Evolutionary conservation across 2,797 vertebrate species (phyloP).

Genomic region (Cyclopterus lumpus): DNA sequence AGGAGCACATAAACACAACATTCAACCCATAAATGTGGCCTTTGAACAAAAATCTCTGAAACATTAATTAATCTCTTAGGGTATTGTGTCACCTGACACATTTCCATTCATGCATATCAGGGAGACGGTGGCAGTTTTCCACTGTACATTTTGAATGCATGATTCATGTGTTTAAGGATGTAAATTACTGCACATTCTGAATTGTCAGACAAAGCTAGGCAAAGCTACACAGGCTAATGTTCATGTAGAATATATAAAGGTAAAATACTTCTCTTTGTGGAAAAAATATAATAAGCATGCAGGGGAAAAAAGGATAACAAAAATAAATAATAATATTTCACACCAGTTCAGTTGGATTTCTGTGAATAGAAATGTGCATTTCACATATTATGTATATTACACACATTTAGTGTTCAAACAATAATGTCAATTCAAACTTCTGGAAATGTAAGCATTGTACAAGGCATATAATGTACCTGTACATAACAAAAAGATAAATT

Average conservation of each 20-base stretch:
- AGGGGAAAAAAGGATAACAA: not conserved
- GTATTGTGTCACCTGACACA: not conserved
- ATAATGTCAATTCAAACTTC: not conserved
- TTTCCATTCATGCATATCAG: not conserved
- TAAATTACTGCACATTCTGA: not conserved
- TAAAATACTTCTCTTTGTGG: not conserved
- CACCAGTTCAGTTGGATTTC: not conserved
- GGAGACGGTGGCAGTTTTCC: not conserved
- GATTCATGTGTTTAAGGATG: not conserved
- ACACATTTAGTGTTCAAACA: constrained; percentile 8
- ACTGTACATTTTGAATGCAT: not conserved
- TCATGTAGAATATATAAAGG: not conserved
- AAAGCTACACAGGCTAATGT: not conserved
- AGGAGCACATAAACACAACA: not conserved
- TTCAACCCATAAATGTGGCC: not conserved
- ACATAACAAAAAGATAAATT: not conserved
- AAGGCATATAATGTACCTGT: not conserved
- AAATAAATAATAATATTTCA: not conserved
- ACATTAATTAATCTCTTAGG: not conserved
- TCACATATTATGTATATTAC: not conserved
- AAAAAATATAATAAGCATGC: not conserved
- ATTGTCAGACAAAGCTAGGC: not conserved
- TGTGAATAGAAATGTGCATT: constrained; percentile 1
- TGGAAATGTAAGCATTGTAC: not conserved
- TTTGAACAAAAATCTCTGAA: constrained; percentile 3